phyloP scores from a whole-genome alignment of 1,140 invertebrate species.

The Saccostrea echinata region DNA sequence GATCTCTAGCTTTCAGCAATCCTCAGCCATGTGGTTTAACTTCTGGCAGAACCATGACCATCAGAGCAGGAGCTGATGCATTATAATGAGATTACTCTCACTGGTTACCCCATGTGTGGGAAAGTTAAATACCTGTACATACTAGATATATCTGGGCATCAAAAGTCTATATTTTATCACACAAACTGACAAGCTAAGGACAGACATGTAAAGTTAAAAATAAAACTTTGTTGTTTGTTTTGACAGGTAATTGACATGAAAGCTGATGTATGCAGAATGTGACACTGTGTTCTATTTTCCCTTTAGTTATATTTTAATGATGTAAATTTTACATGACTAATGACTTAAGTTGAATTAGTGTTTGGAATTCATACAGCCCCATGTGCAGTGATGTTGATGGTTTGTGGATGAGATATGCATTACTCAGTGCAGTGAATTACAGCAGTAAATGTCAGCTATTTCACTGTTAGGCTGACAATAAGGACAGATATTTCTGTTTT shows the following conservation, averaged over 20 bases:
- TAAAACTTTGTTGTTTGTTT: background rate
- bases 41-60: background rate
- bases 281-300: background rate
- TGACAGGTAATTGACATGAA: constrained; percentile 16
- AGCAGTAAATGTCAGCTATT: constrained; percentile 17
- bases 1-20: constrained; percentile 15
- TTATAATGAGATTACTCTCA: background rate
- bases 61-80: constrained; percentile 21
- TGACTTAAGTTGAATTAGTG: background rate
- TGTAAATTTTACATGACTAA: no score
- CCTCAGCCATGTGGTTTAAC: constrained; percentile 13
- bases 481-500: background rate
- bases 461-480: background rate
- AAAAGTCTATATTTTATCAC: background rate
- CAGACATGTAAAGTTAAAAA: background rate
- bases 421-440: constrained; percentile 30
- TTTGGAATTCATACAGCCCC: background rate
- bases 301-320: no score
- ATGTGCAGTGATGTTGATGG: constrained; percentile 1
- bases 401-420: constrained; percentile 10
- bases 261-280: constrained; percentile 20
- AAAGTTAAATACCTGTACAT: background rate
- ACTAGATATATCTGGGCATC: background rate
- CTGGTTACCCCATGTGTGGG: background rate
- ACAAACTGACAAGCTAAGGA: background rate